Evolutionary conservation across 2,113 vertebrate genomes (phyloP).

Genomic region (Diadophis punctatus): DNA sequence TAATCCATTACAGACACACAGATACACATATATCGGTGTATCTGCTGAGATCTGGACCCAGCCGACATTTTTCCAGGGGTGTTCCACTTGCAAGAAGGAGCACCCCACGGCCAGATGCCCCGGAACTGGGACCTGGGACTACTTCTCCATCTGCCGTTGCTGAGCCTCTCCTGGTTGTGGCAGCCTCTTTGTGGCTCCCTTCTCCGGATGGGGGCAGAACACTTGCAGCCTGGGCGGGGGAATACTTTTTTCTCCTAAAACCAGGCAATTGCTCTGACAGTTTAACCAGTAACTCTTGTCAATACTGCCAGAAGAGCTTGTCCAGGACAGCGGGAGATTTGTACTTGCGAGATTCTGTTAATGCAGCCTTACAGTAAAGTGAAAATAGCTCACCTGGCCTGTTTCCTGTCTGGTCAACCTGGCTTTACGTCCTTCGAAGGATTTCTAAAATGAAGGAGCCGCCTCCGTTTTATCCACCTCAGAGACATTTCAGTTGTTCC

Average conservation of each 20-base stretch:
- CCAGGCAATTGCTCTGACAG: not conserved
- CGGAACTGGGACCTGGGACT: not conserved
- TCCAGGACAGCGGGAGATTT: not conserved
- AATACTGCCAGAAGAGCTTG: not conserved
- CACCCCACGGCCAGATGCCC: not conserved
- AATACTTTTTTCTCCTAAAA: too few relatives aligned
- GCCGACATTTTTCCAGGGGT: slow-evolving; percentile 44
- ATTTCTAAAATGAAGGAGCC: not conserved
- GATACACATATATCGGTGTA: slow-evolving; percentile 63
- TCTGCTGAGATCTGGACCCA: slow-evolving; percentile 62
- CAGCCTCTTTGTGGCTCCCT: not conserved
- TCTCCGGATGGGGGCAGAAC: not conserved
- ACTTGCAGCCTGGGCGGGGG: not conserved
- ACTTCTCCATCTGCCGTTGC: not conserved
- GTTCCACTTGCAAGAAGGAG: not conserved
- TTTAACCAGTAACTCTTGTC: not conserved
- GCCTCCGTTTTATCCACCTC: not conserved
- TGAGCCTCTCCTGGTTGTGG: not conserved
- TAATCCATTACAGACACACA: slow-evolving; percentile 69
- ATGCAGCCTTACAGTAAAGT: not conserved
- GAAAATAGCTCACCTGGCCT: not conserved
- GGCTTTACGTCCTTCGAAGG: not conserved
- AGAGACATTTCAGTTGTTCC: not conserved
- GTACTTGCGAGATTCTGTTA: not conserved
- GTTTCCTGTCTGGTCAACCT: not conserved